phyloP scores from a whole-genome alignment of 2,888 invertebrate genomes.

The Chrysolina oricalcia region DNA sequence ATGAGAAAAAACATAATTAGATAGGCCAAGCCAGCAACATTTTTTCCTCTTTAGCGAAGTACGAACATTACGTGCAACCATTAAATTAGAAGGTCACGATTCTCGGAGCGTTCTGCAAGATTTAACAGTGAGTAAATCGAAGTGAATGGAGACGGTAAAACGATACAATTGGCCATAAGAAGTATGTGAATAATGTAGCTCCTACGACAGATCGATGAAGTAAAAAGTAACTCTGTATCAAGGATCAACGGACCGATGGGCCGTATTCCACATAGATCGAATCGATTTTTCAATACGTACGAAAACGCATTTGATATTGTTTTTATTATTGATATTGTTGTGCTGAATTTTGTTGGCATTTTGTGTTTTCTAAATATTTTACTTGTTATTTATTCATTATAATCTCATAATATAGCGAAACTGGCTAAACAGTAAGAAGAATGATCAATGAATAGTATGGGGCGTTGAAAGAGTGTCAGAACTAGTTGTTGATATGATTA shows the following conservation, averaged over 20 bases:
- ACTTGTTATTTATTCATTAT: no score
- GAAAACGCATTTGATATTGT: no score
- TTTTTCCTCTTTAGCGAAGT: conserved; percentile 8
- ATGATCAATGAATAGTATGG: no score
- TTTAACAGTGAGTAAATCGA: conserved; percentile 38
- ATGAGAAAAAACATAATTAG: not conserved
- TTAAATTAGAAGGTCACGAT: conserved; percentile 38
- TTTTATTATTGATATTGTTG: no score
- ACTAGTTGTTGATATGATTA: no score
- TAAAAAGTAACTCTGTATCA: not conserved
- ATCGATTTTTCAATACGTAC: not conserved
- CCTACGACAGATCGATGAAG: conserved; percentile 28
- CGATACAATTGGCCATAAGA: conserved; percentile 52
- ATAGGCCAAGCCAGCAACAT: not conserved
- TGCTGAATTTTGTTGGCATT: no score
- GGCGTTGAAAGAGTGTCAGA: no score
- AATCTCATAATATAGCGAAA: no score
- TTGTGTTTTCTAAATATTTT: no score
- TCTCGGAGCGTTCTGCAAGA: conserved; percentile 37
- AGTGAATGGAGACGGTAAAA: conserved; percentile 53
- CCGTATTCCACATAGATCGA: not conserved
- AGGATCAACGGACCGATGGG: conserved; percentile 16
- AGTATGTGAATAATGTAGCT: conserved; percentile 56
- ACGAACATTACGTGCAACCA: conserved; percentile 31
- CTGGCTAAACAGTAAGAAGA: no score